These are phyloP conservation scores for Ophiodon elongatus DNA, from an alignment of 2,113 vertebrate genomes.

Conservation along the genomic window DNA sequence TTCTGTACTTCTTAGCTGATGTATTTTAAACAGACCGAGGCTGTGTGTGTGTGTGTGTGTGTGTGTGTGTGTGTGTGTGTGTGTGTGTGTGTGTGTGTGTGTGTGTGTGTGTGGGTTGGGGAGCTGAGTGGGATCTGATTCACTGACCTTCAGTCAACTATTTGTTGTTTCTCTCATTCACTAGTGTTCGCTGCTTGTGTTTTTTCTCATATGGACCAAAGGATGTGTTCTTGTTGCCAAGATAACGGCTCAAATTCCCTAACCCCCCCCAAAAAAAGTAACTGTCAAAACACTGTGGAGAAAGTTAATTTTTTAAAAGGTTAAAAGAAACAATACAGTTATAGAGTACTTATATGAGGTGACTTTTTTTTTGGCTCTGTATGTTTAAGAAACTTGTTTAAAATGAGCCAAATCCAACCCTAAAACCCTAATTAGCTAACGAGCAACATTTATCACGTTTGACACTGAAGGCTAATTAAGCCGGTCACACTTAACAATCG, in stretches of 20 bases:
- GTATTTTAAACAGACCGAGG: too few species aligned
- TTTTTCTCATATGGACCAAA: background rate
- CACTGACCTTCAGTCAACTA: constrained; percentile 20
- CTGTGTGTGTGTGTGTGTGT: constrained; percentile 5
- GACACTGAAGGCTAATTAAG: constrained; percentile 35
- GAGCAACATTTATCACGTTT: constrained; percentile 25
- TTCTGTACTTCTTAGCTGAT: background rate
- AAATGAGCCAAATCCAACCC: background rate
- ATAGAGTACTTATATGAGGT: too few species aligned
- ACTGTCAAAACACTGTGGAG: background rate
- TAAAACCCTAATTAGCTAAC: constrained; percentile 40
- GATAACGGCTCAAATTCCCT: background rate
- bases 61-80: background rate
- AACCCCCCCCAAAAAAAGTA: background rate
- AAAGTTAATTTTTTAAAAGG: background rate
- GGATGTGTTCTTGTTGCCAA: background rate
- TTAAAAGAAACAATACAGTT: background rate
- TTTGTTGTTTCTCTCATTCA: constrained; percentile 14
- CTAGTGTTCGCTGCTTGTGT: background rate
- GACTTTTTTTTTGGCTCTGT: background rate
- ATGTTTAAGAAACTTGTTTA: background rate
- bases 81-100: background rate
- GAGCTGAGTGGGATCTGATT: constrained; percentile 16
- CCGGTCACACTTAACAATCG: constrained; percentile 18
- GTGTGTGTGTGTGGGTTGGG: constrained; percentile 4